Percentiles rank a stretch among this genome's conserved stretches.
Conservation (phyloP, 1,140 invertebrate genomes). For the Coboldia fuscipes region DNA sequence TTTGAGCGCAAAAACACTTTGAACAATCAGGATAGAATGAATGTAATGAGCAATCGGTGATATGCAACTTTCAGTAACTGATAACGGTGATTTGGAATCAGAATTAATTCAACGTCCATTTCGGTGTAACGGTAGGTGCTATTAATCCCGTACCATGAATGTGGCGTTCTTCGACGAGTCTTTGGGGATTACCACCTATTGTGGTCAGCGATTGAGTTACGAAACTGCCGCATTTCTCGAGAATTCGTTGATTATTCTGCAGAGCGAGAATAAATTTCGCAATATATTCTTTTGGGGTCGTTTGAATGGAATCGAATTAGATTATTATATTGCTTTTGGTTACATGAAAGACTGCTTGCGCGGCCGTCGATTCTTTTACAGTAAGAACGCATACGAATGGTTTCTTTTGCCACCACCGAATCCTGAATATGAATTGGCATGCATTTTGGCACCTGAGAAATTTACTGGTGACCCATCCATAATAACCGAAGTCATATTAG, state of each 20-base stretch:
- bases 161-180: constrained; percentile 15
- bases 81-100: too few relatives aligned
- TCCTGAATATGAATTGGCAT: constrained; percentile 31
- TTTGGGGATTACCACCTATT: constrained; percentile 17
- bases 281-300: constrained; percentile 53
- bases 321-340: constrained; percentile 55
- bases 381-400: constrained; percentile 43
- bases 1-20: too few relatives aligned
- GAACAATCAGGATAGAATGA: too few relatives aligned
- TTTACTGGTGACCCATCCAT: constrained; percentile 32
- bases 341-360: constrained; percentile 39
- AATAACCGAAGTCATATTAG: constrained; percentile 22
- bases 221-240: constrained; percentile 41
- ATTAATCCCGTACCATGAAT: too few relatives aligned
- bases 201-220: constrained; percentile 34
- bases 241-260: constrained; percentile 43
- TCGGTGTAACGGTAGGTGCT: too few relatives aligned
- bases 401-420: constrained; percentile 35
- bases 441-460: constrained; percentile 25
- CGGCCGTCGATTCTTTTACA: constrained; percentile 46
- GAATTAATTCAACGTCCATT: too few relatives aligned
- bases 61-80: too few relatives aligned
- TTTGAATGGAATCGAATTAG: constrained; percentile 36
- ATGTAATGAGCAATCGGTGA: too few relatives aligned
- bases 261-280: constrained; percentile 52